Evolutionary conservation across 2,113 vertebrate genomes (phyloP).

Genomic region (Istiophorus platypterus): DNA sequence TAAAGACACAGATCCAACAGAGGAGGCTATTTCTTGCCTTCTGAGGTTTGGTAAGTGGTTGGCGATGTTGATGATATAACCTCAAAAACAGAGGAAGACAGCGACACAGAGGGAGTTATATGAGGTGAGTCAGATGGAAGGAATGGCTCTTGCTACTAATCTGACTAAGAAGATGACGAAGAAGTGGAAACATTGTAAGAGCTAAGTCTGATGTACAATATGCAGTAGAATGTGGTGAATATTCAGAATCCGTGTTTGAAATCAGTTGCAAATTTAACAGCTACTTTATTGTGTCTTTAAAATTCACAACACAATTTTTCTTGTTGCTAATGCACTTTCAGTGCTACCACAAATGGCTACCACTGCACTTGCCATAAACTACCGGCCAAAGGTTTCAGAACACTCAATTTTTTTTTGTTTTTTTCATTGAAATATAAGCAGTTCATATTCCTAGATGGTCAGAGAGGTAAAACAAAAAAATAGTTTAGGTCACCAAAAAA

Average conservation of each 20-base stretch:
- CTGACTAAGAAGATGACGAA: not conserved
- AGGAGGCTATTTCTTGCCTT: slow-evolving; percentile 27
- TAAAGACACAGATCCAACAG: not conserved
- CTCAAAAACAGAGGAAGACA: slow-evolving; percentile 10
- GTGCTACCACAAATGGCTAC: too few relatives aligned
- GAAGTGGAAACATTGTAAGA: not conserved
- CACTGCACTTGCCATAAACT: not conserved
- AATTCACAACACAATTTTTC: not conserved
- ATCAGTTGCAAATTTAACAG: not conserved
- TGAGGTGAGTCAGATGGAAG: slow-evolving; percentile 24
- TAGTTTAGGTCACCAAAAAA: too few relatives aligned
- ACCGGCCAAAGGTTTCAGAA: too few relatives aligned
- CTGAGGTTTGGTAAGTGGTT: slow-evolving; percentile 15
- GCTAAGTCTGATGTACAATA: not conserved
- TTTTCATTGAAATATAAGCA: too few relatives aligned
- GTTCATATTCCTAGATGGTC: too few relatives aligned
- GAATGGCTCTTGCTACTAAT: slow-evolving; percentile 22
- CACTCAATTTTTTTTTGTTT: too few relatives aligned
- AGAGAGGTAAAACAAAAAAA: too few relatives aligned
- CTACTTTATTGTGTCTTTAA: not conserved
- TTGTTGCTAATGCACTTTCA: not conserved
- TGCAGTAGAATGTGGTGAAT: not conserved
- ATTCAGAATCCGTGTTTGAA: not conserved
- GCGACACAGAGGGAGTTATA: slow-evolving; percentile 11
- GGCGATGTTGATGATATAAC: slow-evolving; percentile 15